Base-by-base conservation (phyloP, 2,888 invertebrate species). In the Zygothrica quintamaculata region DNA sequence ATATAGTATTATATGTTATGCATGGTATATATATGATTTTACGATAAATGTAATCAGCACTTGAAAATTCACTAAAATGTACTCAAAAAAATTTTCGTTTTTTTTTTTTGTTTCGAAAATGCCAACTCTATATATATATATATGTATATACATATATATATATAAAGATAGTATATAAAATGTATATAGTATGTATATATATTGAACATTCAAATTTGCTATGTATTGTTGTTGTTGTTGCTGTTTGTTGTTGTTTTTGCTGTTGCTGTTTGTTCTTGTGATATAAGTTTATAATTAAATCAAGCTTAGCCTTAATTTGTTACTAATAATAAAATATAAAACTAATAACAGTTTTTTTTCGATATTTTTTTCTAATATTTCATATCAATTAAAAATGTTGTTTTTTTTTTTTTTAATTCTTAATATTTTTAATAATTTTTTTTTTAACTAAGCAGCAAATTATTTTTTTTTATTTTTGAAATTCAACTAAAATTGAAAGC, bases 201-300 rank as follows among this genome's bases (percentile, higher is more conserved):
- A 53, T 74, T 66, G 77, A 80, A 84, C 87, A 86, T 86, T 86
- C 84, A 86, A 86, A 80, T 81, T 87, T 74, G 81, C 81, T 81
- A 84, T 80, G 67, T 67, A 74, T 74, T 29, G 29, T 29, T n/a
- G 29, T 29, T 7, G n/a, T 29, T 9, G n/a, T 29, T n/a, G 29
- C n/a, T n/a, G 29, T 5, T 29, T 29, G n/a, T 29, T 29, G n/a
- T 44, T 22, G 8, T 18, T 22, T 37, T 36, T 11, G 33, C 11
- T 36, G 13, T 11, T 26, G 16, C n/a, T 16, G 8, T 26, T 26
- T 26, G 26, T 26, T 6, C 8, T 29, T 22, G 18, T 22, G 18
- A 22, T 42, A 13, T 46, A 56, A 53, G 18, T 22, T 22, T 5
- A 55, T 26, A 60, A 65, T 37, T 53, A 70, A 71, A 70, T 53